Base-by-base conservation (phyloP, 1,140 invertebrate species). In the Apolygus lucorum region DNA sequence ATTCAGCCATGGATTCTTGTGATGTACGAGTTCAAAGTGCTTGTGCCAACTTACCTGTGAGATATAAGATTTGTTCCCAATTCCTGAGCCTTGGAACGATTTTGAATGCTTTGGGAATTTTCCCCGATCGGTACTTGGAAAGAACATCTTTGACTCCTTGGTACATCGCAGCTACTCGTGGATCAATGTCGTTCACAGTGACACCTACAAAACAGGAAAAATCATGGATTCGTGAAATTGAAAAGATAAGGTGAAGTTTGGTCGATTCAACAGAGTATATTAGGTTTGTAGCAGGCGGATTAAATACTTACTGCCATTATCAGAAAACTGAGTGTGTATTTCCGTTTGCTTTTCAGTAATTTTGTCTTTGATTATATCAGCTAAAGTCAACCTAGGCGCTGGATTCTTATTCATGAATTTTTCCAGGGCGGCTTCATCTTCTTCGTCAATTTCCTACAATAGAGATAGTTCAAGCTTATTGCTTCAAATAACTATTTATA, bases 51-150 rank as follows among this genome's bases (percentile, higher is more conserved):
- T 72, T 74, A 83, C 82, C 79, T 29, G 91, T 95, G 25, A 98
- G 83, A 73, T 92, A 91, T 8, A 98, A 78, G 73, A 97, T 88
- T 81, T 96, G 93, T 79, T 99, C 96, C 97, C 97, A 99, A 80
- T 99, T 98, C 67, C 84, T 82, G 28, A 98, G 82, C 76, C 86
- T 89, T 14, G 97, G 96, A 70, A 99, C 88, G 72, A 97, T 88
- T 84, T 99, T 99, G 78, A 99, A 99, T 11, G 96, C 95, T 79
- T 99, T 99, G 0, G 97, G 97, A 34, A 99, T 79, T 82, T 96
- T 97, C 17, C 97, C 97, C 81, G 91, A 95, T 67, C 96, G 84
- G 79, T 99, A 99, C 74, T 88, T 91, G 34, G 85, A 81, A 63
- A 98, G 80, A 17, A 98, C 89, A 77, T 93, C 86, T 73, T 88